Evolutionary conservation across 2,888 invertebrate genomes (phyloP).

Genomic region (Clitarchus hookeri): DNA sequence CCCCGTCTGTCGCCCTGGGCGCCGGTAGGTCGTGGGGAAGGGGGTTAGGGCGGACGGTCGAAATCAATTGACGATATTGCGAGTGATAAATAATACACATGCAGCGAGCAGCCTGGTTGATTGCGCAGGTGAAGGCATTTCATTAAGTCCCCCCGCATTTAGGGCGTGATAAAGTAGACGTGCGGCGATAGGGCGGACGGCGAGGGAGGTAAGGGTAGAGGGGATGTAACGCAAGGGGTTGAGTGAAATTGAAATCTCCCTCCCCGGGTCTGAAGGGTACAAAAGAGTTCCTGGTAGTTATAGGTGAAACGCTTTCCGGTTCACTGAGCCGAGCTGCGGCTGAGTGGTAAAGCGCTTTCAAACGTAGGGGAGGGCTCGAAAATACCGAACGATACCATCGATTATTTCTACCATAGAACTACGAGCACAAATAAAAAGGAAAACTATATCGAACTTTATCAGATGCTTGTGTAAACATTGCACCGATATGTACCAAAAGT

Average conservation of each 20-base stretch:
- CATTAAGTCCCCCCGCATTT: not conserved
- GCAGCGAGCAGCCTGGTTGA: not conserved
- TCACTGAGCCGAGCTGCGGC: too few relatives aligned
- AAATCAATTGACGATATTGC: slow-evolving; percentile 8
- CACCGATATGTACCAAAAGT: too few relatives aligned
- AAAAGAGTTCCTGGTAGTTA: too few relatives aligned
- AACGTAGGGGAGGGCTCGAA: too few relatives aligned
- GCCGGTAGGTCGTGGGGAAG: not conserved
- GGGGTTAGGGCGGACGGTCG: not conserved
- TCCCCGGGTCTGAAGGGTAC: too few relatives aligned
- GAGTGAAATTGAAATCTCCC: not conserved
- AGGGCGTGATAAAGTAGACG: not conserved
- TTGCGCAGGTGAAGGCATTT: not conserved
- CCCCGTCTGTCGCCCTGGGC: not conserved
- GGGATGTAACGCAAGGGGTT: not conserved
- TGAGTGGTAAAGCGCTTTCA: too few relatives aligned
- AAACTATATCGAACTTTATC: too few relatives aligned
- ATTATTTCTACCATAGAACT: too few relatives aligned
- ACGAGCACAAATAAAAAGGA: too few relatives aligned
- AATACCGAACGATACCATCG: too few relatives aligned
- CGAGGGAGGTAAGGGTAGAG: not conserved
- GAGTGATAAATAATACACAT: not conserved
- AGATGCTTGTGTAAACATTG: too few relatives aligned
- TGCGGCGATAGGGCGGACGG: not conserved
- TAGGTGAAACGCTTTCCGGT: too few relatives aligned